Percentiles rank a stretch among this genome's conserved stretches.
Conservation (phyloP, 2,888 invertebrate genomes). For the Lasioglossum vierecki region DNA sequence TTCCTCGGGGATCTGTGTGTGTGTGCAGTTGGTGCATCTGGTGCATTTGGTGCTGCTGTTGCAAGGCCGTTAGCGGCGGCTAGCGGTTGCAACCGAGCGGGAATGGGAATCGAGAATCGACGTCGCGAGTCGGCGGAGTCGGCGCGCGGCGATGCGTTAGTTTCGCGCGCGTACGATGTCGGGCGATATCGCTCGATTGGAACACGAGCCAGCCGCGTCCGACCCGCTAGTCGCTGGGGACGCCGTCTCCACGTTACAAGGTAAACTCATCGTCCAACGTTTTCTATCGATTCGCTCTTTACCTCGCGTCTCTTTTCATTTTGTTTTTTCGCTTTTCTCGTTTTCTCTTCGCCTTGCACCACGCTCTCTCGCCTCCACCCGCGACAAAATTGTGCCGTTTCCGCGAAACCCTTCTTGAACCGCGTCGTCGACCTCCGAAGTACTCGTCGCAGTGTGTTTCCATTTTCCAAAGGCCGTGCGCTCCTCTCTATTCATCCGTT, state of each 20-base stretch:
- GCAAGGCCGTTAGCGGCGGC: slow-evolving; percentile 12
- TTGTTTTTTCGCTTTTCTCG: background rate
- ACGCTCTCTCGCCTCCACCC: background rate
- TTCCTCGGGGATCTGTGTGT: background rate
- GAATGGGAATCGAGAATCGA: slow-evolving; percentile 10
- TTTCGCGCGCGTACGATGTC: slow-evolving; percentile 57
- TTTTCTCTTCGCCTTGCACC: background rate
- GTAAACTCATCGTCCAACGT: slow-evolving; percentile 29
- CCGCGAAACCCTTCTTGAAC: background rate
- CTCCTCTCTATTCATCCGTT: no score
- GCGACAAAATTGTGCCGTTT: background rate
- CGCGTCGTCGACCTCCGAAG: background rate
- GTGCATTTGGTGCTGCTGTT: background rate
- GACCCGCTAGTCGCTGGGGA: slow-evolving; percentile 47
- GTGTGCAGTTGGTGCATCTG: background rate
- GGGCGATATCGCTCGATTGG: slow-evolving; percentile 57
- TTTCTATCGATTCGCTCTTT: background rate
- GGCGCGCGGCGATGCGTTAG: slow-evolving; percentile 51
- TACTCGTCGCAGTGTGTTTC: background rate
- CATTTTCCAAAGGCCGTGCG: background rate
- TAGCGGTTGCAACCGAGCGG: slow-evolving; percentile 16
- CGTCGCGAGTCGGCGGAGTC: slow-evolving; percentile 23
- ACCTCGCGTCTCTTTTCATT: no score
- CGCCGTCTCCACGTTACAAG: slow-evolving; percentile 43
- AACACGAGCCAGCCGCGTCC: slow-evolving; percentile 51